Conservation (phyloP, 2,113 vertebrate species). For the Pseudonaja textilis region DNA sequence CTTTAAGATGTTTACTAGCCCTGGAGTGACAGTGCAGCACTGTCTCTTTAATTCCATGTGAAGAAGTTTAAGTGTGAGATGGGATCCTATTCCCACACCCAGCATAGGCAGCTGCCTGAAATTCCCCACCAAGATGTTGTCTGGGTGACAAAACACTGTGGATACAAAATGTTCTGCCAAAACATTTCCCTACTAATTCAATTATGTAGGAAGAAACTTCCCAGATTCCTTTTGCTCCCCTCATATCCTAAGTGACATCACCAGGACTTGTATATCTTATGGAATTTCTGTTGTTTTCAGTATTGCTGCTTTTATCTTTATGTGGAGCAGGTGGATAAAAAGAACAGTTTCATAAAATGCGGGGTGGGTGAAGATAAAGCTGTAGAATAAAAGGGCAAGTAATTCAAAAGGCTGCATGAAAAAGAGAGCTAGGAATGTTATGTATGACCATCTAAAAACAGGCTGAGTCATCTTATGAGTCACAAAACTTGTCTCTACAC, state of each 20-base stretch:
- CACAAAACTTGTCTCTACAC: background rate
- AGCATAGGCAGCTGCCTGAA: constrained; percentile 44
- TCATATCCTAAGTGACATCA: constrained; percentile 5
- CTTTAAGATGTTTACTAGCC: background rate
- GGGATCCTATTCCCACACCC: constrained; percentile 11
- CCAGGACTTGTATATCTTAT: constrained; percentile 2
- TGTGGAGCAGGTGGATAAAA: background rate
- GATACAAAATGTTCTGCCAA: constrained; percentile 66
- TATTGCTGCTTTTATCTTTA: background rate
- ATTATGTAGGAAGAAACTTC: constrained; percentile 56
- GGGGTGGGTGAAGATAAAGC: background rate
- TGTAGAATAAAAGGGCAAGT: background rate
- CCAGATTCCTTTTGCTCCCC: constrained; percentile 34
- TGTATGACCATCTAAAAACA: background rate
- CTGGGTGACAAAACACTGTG: constrained; percentile 42
- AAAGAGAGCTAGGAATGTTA: background rate
- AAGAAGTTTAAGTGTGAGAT: constrained; percentile 6
- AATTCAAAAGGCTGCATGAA: background rate
- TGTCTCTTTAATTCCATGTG: constrained; percentile 9
- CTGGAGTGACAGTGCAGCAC: background rate
- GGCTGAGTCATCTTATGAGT: background rate
- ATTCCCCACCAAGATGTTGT: constrained; percentile 20
- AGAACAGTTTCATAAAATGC: background rate
- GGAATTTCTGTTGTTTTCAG: constrained; percentile 1
- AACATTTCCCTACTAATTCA: constrained; percentile 54